Conservation (phyloP, 2,113 vertebrate genomes). For the Protobothrops flavoviridis region DNA sequence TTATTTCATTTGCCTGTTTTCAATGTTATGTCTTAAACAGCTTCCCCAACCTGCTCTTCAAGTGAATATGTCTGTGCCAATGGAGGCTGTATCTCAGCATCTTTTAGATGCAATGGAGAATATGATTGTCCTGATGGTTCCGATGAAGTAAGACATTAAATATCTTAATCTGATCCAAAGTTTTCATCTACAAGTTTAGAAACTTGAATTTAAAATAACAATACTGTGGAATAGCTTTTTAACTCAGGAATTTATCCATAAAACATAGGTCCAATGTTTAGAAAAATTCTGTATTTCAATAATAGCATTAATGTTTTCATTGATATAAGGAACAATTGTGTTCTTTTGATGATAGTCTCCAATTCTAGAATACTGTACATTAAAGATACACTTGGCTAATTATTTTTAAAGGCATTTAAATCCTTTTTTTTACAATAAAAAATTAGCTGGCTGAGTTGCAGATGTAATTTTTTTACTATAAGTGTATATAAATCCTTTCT, state of each 20-base stretch:
- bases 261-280: neutral
- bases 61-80: slow-evolving; percentile 91
- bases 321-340: neutral
- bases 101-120: slow-evolving; percentile 89
- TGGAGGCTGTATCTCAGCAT: slow-evolving; percentile 89
- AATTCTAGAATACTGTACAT: neutral
- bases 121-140: slow-evolving; percentile 93
- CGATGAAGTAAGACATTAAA: slow-evolving; percentile 84
- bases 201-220: neutral
- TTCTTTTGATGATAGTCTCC: neutral
- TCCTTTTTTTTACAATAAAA: neutral
- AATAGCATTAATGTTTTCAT: neutral
- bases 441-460: neutral
- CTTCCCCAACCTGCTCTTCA: slow-evolving; percentile 87
- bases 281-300: neutral
- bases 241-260: neutral
- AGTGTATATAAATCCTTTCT: neutral
- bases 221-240: neutral
- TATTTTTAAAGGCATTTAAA: neutral
- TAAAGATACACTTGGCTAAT: too few species aligned
- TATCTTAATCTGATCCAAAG: neutral
- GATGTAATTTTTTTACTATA: neutral
- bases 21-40: slow-evolving; percentile 70
- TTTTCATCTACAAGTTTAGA: neutral
- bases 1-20: slow-evolving; percentile 28